Conservation (phyloP, 2,888 invertebrate genomes). For the Drosophila atroscutellata region DNA sequence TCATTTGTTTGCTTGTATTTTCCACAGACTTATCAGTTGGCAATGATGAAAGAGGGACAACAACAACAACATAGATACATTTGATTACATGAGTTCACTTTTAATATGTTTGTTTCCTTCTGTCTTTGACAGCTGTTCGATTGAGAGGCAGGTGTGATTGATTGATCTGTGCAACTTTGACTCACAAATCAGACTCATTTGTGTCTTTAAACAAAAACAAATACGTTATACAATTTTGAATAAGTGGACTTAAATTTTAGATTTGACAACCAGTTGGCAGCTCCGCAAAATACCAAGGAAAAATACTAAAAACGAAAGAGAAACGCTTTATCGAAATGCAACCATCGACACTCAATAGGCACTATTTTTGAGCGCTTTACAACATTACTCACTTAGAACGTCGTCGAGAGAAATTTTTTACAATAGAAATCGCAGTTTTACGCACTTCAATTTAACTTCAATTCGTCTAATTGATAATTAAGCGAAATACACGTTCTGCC, state of each 20-base stretch:
- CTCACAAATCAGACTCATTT: neutral
- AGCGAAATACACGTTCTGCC: neutral
- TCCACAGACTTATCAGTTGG: constrained; percentile 32
- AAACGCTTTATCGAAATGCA: constrained; percentile 12
- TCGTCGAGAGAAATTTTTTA: constrained; percentile 55
- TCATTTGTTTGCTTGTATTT: constrained; percentile 26
- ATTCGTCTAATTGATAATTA: constrained; percentile 6
- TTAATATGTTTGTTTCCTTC: neutral
- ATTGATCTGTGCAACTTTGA: neutral
- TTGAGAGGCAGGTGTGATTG: too few species aligned
- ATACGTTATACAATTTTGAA: neutral
- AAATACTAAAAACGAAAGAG: neutral
- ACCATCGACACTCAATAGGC: neutral
- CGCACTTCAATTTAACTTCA: constrained; percentile 30
- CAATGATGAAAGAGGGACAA: neutral
- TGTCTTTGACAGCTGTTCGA: constrained; percentile 1
- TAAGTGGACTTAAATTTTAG: neutral
- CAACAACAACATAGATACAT: too few species aligned
- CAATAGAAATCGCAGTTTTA: constrained; percentile 42
- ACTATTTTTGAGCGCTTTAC: constrained; percentile 24
- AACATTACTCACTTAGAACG: constrained; percentile 49
- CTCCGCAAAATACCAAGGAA: constrained; percentile 1
- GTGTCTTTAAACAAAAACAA: neutral
- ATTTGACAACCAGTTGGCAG: constrained; percentile 38
- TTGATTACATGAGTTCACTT: neutral